Evolutionary conservation across 2,888 invertebrate genomes (phyloP).

Genomic region (Orthonychiurus folsomi): DNA sequence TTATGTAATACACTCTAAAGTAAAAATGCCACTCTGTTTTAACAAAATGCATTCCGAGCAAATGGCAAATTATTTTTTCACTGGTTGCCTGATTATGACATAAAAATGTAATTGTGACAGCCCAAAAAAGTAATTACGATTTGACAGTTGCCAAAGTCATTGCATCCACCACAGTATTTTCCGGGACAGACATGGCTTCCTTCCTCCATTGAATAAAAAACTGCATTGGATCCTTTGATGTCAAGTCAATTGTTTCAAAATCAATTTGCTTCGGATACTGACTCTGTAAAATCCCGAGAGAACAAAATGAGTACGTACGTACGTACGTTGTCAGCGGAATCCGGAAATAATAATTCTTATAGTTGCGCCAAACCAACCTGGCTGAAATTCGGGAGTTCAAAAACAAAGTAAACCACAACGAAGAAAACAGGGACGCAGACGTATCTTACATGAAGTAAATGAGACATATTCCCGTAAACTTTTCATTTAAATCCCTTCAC

Average conservation of each 20-base stretch:
- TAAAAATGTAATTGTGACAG: neutral
- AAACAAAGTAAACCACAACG: neutral
- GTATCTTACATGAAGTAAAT: neutral
- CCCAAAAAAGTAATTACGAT: constrained; percentile 51
- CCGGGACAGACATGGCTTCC: constrained; percentile 59
- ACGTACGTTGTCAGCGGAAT: too few relatives aligned
- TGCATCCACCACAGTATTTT: constrained; percentile 79
- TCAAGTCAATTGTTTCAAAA: constrained; percentile 8
- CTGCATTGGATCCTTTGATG: constrained; percentile 64
- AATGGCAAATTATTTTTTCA: too few relatives aligned
- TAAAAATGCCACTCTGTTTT: too few relatives aligned
- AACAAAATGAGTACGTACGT: too few relatives aligned
- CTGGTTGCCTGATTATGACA: too few relatives aligned
- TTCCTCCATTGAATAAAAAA: constrained; percentile 81
- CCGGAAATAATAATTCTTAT: neutral
- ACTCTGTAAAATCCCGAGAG: neutral
- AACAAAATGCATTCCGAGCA: too few relatives aligned
- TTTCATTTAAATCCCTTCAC: too few relatives aligned
- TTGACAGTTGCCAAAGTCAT: constrained; percentile 80
- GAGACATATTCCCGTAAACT: neutral
- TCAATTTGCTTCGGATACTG: constrained; percentile 8
- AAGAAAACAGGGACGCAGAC: neutral
- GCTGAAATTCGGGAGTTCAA: neutral
- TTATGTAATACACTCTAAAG: too few relatives aligned
- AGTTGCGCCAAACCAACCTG: neutral